A percentile compares a stretch with the other conserved stretches of the same genome.
Conservation (phyloP, 1,140 invertebrate genomes). For the Microplitis demolitor region DNA sequence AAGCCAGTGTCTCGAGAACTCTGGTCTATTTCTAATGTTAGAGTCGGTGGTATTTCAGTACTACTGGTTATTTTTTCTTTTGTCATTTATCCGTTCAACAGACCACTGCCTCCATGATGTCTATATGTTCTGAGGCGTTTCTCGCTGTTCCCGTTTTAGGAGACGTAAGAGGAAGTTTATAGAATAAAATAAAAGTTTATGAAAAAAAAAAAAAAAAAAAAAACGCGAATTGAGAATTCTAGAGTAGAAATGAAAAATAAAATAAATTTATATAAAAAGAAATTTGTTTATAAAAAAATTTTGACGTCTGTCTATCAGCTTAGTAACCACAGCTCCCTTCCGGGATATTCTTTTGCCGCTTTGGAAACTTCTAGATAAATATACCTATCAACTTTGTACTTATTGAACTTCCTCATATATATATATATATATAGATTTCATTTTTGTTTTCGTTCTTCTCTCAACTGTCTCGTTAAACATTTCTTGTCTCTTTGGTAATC, state of each 20-base stretch:
- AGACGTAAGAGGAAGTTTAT: neutral
- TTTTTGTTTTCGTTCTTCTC: neutral
- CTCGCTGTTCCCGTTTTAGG: conserved; percentile 12
- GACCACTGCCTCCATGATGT: neutral
- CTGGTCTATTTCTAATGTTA: conserved; percentile 14
- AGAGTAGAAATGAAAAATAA: neutral
- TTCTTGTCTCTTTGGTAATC: neutral
- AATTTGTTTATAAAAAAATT: neutral
- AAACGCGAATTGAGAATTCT: neutral
- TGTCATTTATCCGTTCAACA: conserved; percentile 7
- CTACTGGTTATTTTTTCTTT: conserved; percentile 10
- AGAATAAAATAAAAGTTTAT: neutral
- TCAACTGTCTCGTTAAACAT: conserved; percentile 14
- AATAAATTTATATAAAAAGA: conserved; percentile 7
- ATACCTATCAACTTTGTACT: neutral
- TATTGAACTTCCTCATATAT: neutral
- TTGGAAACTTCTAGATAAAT: neutral
- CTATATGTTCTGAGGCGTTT: neutral
- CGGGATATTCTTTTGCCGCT: conserved; percentile 1
- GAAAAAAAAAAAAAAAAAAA: neutral
- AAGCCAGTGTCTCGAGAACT: neutral
- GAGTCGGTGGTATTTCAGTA: conserved; percentile 14
- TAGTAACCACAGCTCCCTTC: conserved; percentile 16
- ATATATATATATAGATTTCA: neutral
- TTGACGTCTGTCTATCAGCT: conserved; percentile 17